Conservation (phyloP, 2,113 vertebrate species). For the Vireo altiloquus region DNA sequence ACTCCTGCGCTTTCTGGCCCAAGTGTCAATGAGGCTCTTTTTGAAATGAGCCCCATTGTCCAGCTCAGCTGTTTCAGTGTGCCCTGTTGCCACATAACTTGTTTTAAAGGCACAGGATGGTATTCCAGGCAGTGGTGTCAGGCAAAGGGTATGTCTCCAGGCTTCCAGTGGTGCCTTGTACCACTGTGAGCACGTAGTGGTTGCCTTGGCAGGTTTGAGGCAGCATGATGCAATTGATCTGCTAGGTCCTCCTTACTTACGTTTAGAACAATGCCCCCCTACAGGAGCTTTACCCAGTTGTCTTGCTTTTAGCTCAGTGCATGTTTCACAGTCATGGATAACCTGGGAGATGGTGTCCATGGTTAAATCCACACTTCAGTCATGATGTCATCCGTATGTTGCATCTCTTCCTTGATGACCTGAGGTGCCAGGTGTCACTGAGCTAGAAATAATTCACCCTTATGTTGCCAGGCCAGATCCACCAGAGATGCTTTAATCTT, state of each 20-base stretch:
- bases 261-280: background rate
- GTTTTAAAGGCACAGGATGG: background rate
- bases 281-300: background rate
- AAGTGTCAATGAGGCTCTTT: background rate
- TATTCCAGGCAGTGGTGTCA: background rate
- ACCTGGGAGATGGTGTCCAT: background rate
- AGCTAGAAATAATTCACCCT: background rate
- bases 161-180: background rate
- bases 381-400: background rate
- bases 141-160: background rate
- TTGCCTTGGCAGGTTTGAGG: background rate
- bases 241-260: background rate
- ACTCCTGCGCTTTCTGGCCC: background rate
- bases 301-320: background rate
- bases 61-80: background rate
- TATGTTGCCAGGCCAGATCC: background rate
- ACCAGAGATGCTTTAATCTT: background rate
- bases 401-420: background rate
- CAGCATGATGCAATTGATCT: background rate
- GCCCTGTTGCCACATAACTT: background rate
- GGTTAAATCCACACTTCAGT: too few relatives aligned
- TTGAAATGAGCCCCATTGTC: background rate
- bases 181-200: accelerated
- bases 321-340: background rate
- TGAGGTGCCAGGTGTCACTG: background rate